A percentile compares a stretch with the other conserved stretches of the same genome.
phyloP scores from a whole-genome alignment of 1,140 invertebrate species.

The Adelges cooleyi region DNA sequence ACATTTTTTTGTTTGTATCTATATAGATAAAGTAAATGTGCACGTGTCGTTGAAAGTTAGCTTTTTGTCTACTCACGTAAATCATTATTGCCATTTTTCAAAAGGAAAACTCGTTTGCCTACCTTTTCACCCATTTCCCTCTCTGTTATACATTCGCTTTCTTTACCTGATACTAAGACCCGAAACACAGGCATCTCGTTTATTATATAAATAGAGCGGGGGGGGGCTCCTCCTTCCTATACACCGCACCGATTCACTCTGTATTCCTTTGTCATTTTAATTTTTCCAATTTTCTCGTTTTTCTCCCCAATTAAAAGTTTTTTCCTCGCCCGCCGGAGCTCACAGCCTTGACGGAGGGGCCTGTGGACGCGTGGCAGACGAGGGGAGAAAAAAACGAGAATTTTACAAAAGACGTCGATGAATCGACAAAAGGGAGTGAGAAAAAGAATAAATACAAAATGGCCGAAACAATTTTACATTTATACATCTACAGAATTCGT shows the following conservation, averaged over 20 bases:
- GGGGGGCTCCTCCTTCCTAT: no score
- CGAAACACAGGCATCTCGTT: no score
- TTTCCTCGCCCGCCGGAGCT: not conserved
- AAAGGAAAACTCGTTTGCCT: slow-evolving; percentile 17
- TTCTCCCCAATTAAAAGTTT: slow-evolving; percentile 28
- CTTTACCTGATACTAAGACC: no score
- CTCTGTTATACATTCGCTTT: no score
- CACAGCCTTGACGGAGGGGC: no score
- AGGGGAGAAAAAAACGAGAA: not conserved
- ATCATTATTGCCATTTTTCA: slow-evolving; percentile 22
- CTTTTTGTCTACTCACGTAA: slow-evolving; percentile 21
- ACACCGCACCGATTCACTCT: not conserved
- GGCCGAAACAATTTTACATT: not conserved
- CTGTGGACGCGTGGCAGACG: no score
- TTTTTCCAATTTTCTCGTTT: slow-evolving; percentile 29
- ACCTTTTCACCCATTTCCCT: not conserved
- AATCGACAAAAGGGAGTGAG: slow-evolving; percentile 15
- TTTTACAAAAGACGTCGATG: slow-evolving; percentile 23
- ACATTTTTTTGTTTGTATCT: no score
- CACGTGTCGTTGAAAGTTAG: slow-evolving; percentile 19
- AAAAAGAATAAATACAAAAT: slow-evolving; percentile 27
- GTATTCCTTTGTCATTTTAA: slow-evolving; percentile 21
- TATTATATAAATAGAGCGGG: no score
- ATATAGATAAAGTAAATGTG: no score
- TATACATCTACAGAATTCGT: no score